These are phyloP conservation scores for Dissostichus mawsoni DNA, from an alignment of 2,113 vertebrate genomes.

Conservation along the genomic window DNA sequence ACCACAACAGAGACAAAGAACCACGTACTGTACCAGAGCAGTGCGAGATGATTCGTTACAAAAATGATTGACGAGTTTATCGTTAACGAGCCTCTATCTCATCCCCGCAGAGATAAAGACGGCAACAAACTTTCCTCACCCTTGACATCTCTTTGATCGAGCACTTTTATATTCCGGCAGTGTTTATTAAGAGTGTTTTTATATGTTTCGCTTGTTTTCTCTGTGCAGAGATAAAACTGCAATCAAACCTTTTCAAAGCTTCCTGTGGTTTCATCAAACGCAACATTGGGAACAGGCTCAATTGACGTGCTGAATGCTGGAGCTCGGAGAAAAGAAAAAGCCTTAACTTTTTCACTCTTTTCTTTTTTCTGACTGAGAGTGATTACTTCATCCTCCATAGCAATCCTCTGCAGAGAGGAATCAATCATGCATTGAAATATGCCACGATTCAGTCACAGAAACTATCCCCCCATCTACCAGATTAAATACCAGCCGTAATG, in stretches of 20 bases:
- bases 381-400: slow-evolving; percentile 61
- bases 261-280: slow-evolving; percentile 14
- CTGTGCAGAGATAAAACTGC: slow-evolving; percentile 17
- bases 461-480: slow-evolving; percentile 53
- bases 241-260: slow-evolving; percentile 29
- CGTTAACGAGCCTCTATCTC: slow-evolving; percentile 16
- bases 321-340: slow-evolving; percentile 16
- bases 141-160: slow-evolving; percentile 38
- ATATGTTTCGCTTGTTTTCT: slow-evolving; percentile 2
- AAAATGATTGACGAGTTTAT: slow-evolving; percentile 62
- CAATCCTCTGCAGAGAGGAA: slow-evolving; percentile 46
- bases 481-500: slow-evolving; percentile 72
- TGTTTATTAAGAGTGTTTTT: slow-evolving; percentile 18
- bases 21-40: not conserved
- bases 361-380: slow-evolving; percentile 42
- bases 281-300: slow-evolving; percentile 8
- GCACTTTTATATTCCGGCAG: slow-evolving; percentile 20
- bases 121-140: slow-evolving; percentile 19
- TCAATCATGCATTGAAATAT: slow-evolving; percentile 68
- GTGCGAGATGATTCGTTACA: slow-evolving; percentile 54
- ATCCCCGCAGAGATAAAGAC: slow-evolving; percentile 13
- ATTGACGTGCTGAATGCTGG: slow-evolving; percentile 33
- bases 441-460: slow-evolving; percentile 64
- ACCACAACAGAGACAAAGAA: slow-evolving; percentile 51
- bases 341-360: slow-evolving; percentile 31